These are phyloP conservation scores for Argopecten irradians DNA, from an alignment of 1,140 invertebrate species.

Conservation along the genomic window DNA sequence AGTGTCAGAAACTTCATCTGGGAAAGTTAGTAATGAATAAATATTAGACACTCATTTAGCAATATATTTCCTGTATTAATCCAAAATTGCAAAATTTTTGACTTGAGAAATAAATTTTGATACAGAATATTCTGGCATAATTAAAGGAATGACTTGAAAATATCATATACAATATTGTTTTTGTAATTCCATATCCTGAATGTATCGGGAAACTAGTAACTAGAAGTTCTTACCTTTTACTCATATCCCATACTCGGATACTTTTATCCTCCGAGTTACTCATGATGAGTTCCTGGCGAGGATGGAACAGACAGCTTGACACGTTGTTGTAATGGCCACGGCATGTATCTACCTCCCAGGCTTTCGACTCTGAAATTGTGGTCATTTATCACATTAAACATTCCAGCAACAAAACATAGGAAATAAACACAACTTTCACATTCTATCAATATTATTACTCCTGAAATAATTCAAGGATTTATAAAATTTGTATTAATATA, in stretches of 20 bases:
- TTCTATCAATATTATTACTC: neutral
- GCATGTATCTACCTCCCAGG: slow-evolving; percentile 99
- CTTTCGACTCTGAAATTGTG: slow-evolving; percentile 80
- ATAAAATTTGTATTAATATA: neutral
- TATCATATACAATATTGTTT: no score
- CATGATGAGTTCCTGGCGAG: slow-evolving; percentile 96
- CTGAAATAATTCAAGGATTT: neutral
- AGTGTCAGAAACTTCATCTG: no score
- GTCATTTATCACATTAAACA: neutral
- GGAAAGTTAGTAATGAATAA: no score
- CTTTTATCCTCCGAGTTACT: slow-evolving; percentile 99
- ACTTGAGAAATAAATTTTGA: no score
- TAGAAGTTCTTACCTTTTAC: slow-evolving; percentile 82
- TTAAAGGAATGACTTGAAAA: no score
- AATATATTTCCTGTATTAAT: no score
- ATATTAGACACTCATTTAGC: no score
- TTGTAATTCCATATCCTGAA: no score
- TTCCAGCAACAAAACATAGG: neutral
- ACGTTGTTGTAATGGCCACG: slow-evolving; percentile 99
- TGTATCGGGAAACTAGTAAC: no score
- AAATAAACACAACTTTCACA: neutral
- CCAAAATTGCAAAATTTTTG: no score
- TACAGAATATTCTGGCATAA: no score
- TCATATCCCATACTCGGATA: slow-evolving; percentile 99
- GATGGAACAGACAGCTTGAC: slow-evolving; percentile 98